Conservation (phyloP, 2,888 invertebrate species). For the Dugesia japonica region DNA sequence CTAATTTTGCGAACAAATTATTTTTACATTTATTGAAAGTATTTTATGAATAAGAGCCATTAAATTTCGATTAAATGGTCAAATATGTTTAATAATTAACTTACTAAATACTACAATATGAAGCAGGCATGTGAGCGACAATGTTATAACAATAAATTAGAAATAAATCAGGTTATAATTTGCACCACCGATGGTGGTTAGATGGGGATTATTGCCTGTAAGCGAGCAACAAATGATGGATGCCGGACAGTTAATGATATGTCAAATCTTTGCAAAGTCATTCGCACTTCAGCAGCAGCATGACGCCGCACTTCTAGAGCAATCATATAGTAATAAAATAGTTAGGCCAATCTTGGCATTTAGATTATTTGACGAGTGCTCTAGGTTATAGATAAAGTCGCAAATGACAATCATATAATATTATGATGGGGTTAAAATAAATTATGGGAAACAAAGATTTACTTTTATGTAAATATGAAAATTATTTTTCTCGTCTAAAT, state of each 20-base stretch:
- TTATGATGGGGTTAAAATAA: background rate
- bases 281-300: background rate
- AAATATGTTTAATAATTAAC: background rate
- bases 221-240: background rate
- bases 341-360: background rate
- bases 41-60: background rate
- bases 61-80: background rate
- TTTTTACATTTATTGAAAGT: background rate
- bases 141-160: constrained; percentile 20
- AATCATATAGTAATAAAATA: background rate
- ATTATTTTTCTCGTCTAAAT: too few relatives aligned
- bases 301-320: constrained; percentile 9
- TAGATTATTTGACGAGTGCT: constrained; percentile 7
- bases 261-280: background rate
- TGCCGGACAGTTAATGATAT: constrained; percentile 12
- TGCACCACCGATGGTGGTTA: background rate
- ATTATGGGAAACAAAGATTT: background rate
- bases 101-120: constrained; percentile 14
- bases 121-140: background rate
- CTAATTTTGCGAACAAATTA: too few relatives aligned
- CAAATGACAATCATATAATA: constrained; percentile 9
- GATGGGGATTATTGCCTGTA: background rate
- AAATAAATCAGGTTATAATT: constrained; percentile 1
- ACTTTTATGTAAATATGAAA: too few relatives aligned
- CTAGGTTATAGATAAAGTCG: background rate